Conservation (phyloP, 2,888 invertebrate species). For the Apamea anceps region DNA sequence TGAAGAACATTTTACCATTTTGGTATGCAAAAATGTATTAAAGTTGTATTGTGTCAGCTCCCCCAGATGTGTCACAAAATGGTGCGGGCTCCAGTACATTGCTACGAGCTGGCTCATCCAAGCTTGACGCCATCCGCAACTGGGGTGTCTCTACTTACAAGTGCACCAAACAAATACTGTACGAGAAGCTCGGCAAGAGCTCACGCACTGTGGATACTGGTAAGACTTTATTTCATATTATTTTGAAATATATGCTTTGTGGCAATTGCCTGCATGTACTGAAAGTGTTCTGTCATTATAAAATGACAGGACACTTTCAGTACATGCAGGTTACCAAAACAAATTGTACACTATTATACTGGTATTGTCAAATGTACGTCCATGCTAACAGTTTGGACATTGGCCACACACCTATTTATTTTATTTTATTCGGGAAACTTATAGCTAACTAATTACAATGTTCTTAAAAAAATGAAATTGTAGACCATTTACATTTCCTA, state of each 20-base stretch:
- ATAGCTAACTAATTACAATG: not conserved
- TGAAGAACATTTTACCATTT: not conserved
- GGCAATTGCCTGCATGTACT: no score
- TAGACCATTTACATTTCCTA: not conserved
- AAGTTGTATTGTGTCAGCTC: constrained; percentile 73
- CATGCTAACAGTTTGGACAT: not conserved
- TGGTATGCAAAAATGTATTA: not conserved
- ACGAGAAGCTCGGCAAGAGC: constrained; percentile 98
- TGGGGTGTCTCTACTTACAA: constrained; percentile 99
- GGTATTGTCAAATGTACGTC: not conserved
- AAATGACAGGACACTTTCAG: not conserved
- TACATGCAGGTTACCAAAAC: not conserved
- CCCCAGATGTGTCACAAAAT: constrained; percentile 91
- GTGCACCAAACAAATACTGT: constrained; percentile 98
- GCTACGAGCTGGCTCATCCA: constrained; percentile 93
- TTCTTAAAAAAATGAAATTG: not conserved
- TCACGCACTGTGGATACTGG: constrained; percentile 97
- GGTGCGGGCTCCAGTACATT: constrained; percentile 90
- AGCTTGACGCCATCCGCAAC: constrained; percentile 97
- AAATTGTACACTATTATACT: not conserved
- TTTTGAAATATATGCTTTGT: not conserved
- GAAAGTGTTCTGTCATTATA: no score
- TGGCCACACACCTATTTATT: not conserved
- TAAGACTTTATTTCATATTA: constrained; percentile 70
- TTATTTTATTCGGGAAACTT: not conserved